Evolutionary conservation across 2,113 vertebrate species (phyloP).

Genomic region (Psophia crepitans): DNA sequence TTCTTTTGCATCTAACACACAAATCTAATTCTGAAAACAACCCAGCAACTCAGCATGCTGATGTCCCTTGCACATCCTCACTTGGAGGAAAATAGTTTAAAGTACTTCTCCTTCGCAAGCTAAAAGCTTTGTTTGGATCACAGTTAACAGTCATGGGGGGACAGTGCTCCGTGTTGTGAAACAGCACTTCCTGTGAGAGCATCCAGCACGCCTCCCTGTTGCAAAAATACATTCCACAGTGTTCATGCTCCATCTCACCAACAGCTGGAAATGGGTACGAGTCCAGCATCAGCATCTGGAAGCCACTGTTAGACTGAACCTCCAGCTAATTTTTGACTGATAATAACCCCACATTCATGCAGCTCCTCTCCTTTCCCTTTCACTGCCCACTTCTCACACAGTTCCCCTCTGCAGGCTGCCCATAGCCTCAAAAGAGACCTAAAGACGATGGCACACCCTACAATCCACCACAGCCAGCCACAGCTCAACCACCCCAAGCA

Average conservation of each 20-base stretch:
- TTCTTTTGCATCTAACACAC: neutral
- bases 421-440: neutral
- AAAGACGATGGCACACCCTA: neutral
- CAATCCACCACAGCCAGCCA: neutral
- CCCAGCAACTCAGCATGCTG: neutral
- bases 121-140: neutral
- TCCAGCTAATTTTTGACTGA: neutral
- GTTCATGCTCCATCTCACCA: neutral
- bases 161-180: accelerated
- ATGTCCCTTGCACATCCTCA: neutral
- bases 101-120: neutral
- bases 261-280: accelerated
- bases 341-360: neutral
- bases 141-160: neutral
- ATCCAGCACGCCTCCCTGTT: accelerated
- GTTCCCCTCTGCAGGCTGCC: neutral
- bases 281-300: neutral
- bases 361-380: neutral
- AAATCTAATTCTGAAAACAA: neutral
- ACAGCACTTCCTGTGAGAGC: neutral
- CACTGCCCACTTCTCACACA: neutral
- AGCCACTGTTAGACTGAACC: neutral
- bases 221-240: neutral
- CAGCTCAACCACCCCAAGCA: neutral
- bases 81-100: neutral